Base-by-base conservation (phyloP, 2,113 vertebrate genomes). In the Ciconia stormi region DNA sequence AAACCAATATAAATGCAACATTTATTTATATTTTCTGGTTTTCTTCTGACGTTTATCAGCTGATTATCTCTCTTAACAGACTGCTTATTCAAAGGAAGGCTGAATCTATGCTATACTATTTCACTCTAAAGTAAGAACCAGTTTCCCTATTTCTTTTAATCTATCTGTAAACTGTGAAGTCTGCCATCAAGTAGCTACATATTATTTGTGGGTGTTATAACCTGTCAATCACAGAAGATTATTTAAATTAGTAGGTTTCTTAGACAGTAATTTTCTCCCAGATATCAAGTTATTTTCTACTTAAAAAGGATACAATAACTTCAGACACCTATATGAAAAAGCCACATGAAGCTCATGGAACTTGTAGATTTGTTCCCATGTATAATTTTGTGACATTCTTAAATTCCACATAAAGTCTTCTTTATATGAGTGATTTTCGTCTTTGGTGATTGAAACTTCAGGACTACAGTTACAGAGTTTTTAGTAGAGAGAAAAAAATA, bases 201-300 rank as follows among this genome's bases (percentile, higher is more conserved):
- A 73, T 89, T 94, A 90, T 65, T 82, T 85, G 74, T 94, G 89
- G 93, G 94, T 94, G 93, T 94, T 96, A 76, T 53, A 93, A 58
- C 22, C 49, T 94, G 81, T 58, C 89, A 95, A 20, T 95, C 89
- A 70, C 0, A 8, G 4, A 46, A 53, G 53, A 92, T 65, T 86
- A 92, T 85, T 95, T 95, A 82, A 95, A 96, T 93, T 74, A 40
- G 13, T 53, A 63, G 66, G 74, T 91, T 95, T 91, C 53, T 91
- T 83, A 93, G 80, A 67, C 42, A 78, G 56, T 87, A 63, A 88
- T 95, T 95, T 89, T 91, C 42, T 87, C n/a, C 49, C 52, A 79
- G 76, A 69, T 91, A 90, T 69, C 81, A 77, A 85, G 71, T n/a
- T 82, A 82, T 69, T 90, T 87, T 78, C 46, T 59, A 53, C 53